Evolutionary conservation across 1,140 invertebrate species (phyloP), one percentile per base, ranked within the genome.

Genomic region (Tetramorium alpestre): DNA sequence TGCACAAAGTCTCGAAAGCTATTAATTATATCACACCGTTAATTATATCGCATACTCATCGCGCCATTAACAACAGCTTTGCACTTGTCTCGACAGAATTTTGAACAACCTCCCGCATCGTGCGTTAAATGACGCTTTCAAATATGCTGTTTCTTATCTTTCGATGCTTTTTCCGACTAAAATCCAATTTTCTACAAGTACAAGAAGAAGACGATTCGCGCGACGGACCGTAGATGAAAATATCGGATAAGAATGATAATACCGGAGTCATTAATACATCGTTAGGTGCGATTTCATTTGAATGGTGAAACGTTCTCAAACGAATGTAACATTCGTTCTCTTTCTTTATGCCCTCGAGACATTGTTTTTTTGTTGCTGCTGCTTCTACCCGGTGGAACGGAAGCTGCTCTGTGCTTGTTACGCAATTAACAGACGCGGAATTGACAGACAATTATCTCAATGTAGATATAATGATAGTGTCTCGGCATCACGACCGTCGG

Each of bases 221-320:
- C 41, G 58, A 49, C 38, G 54, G 54, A 81, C 38, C 65, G 64
- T 38, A 13, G 10, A 70, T 13, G 64, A 90, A 77, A 64, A 90
- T 76, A 73, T 54, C 70, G 28, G 33, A 77, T 56, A 64, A 77
- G 86, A 64, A 90, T 67, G 81, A 90, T 91, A 90, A 91, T 91
- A 60, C 47, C 25, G 38, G 22, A 60, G 70, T 91, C 89, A 82
- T 91, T 90, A 90, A 90, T 86, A 82, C 75, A 51, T 90, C 89
- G 72, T 91, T 90, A 88, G 60, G 49, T 56, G 72, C 54, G 82
- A 90, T 86, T 90, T 88, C 60, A 64, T 88, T 88, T 70, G 80
- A 60, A 88, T 51, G 60, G 84, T 76, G 60, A 78, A 73, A 82
- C 77, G 44, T 18, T 73, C 2, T 16, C 18, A 7, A 33, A 38